phyloP scores from a whole-genome alignment of 2,113 vertebrate species.

The Cyphomyrus plagiostoma region DNA sequence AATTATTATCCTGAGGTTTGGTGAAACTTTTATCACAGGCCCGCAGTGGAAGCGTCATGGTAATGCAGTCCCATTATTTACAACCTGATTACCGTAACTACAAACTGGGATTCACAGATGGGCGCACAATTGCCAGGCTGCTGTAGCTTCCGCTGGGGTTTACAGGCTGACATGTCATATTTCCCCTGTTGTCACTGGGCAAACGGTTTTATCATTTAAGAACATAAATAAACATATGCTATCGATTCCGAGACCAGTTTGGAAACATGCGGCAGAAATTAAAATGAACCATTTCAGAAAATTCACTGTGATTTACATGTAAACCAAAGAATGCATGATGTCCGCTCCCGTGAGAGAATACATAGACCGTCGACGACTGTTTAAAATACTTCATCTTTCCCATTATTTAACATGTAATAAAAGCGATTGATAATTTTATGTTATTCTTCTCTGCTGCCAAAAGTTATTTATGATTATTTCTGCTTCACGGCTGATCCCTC shows the following conservation, averaged over 20 bases:
- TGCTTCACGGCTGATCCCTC: background rate
- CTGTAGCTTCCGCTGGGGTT: background rate
- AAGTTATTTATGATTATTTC: background rate
- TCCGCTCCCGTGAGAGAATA: background rate
- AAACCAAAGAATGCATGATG: background rate
- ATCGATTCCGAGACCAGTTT: background rate
- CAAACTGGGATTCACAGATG: conserved; percentile 48
- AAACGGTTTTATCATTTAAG: background rate
- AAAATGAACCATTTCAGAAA: background rate
- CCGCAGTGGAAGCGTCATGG: conserved; percentile 65
- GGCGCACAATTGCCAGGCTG: background rate
- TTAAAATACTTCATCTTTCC: background rate
- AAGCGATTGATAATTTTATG: background rate
- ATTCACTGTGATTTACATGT: background rate
- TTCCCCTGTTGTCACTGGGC: background rate
- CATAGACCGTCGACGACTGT: background rate
- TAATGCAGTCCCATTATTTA: conserved; percentile 65
- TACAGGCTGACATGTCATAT: background rate
- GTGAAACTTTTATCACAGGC: conserved; percentile 64
- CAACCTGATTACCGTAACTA: conserved; percentile 62
- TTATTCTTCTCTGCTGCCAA: background rate
- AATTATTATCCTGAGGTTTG: conserved; percentile 70
- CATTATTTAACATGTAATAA: background rate
- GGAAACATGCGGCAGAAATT: background rate
- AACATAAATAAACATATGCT: background rate